Percentiles rank a stretch among this genome's conserved stretches.
phyloP scores from a whole-genome alignment of 2,797 vertebrate genomes.

The Cyclura pinguis region DNA sequence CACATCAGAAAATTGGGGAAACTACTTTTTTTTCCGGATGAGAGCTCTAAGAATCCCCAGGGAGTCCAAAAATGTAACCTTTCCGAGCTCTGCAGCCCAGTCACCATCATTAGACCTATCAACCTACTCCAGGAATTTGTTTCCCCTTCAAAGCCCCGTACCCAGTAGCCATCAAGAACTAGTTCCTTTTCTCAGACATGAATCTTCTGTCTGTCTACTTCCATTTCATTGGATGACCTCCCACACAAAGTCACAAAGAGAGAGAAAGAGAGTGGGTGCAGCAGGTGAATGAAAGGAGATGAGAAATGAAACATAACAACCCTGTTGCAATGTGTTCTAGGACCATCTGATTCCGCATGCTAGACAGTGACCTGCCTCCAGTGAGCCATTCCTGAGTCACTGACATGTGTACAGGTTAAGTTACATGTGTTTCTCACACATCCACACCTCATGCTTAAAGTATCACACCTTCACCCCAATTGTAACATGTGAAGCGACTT shows the following conservation, averaged over 20 bases:
- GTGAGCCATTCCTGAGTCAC: neutral
- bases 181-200: neutral
- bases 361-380: neutral
- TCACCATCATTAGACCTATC: too few relatives aligned
- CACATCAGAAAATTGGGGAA: too few relatives aligned
- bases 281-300: neutral
- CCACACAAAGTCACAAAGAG: too few relatives aligned
- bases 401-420: neutral
- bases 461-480: neutral
- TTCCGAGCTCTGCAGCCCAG: too few relatives aligned
- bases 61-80: too few relatives aligned
- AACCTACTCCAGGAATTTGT: too few relatives aligned
- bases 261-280: too few relatives aligned
- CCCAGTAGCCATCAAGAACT: neutral
- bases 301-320: neutral
- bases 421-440: neutral
- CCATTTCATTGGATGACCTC: neutral
- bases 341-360: neutral
- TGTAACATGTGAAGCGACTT: neutral
- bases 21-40: too few relatives aligned
- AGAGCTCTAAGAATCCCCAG: too few relatives aligned
- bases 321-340: neutral
- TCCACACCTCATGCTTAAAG: neutral
- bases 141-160: neutral
- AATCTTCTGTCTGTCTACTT: neutral